Base-by-base conservation (phyloP, 2,797 vertebrate genomes). In the Emys orbicularis region DNA sequence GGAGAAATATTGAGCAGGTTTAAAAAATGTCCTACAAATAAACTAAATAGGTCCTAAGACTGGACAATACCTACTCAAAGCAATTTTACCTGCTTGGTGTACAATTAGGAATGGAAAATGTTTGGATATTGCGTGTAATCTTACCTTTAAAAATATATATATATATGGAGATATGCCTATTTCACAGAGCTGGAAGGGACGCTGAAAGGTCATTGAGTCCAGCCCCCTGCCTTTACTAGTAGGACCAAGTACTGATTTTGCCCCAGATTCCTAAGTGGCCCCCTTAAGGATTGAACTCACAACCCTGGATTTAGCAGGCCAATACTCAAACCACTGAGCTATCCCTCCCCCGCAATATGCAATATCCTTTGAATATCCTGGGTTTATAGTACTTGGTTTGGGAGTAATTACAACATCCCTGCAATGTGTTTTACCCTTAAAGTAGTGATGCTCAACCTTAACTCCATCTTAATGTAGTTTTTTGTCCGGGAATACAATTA, bases 351-450 rank as follows among this genome's bases (percentile, higher is more conserved):
- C 44, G 5, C 44, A 44, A 44, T 44, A 44, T 44, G 44, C 44
- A 44, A 44, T 8, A 44, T 44, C 44, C 44, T 8, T 80, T 65
- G 56, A 54, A 74, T 85, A 7, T 65, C 90, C 72, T 86, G 91
- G 12, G 0, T 90, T 96, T 27, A 34, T 93, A 89, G 89, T 57
- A 93, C 85, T 86, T 92, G 16, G 87, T 86, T 84, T 81, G 77
- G 82, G 95, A 93, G 95, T 95, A 96, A 96, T 96, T 92, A 95
- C 81, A 95, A 90, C 92, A 90, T 83, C 83, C 56, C n/a, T 44
- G 79, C 88, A 54, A 89, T 72, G 79, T 54, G 81, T 52, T 77
- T 94, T 57, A 68, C 56, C 79, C 49, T 85, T 77, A 10, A 61
- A 2, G 90, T 49, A 88, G 87, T 4, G 77, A 85, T 19, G 88